Evolutionary conservation across 1,140 invertebrate species (phyloP), one percentile per base, ranked within the genome.

Genomic region (Agrilus planipennis): DNA sequence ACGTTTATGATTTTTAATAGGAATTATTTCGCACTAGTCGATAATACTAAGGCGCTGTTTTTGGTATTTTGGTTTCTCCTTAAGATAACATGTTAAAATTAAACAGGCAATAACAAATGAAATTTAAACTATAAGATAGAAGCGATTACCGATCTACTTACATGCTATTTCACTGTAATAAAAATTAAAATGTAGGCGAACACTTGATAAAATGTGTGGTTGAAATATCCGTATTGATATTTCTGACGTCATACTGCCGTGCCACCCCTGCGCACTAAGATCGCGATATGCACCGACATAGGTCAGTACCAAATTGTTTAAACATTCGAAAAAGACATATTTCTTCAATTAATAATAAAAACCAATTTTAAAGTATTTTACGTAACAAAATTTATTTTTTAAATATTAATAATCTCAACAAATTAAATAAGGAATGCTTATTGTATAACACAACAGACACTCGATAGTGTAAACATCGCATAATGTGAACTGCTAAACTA

Each of bases 191-290:
- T 25, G 12, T 14, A 25, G 45, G 27, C 36, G 28, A 27, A 23
- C 22, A 41, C 39, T 46, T 41, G 34, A 28, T 27, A 38, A 45
- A 40, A 35, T 42, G 32, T 45, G 35, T 39, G 29, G 16, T 35
- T 19, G 31, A 15, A 37, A 41, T 15, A 35, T 42, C 34, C 47
- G 43, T 55, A 49, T 52, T 39, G 47, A 50, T 47, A 37, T 41
- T 42, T 47, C 43, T 53, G 46, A 55, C 53, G 53, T 53, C 48
- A 55, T 38, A 50, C 44, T 55, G 53, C 41, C 51, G 53, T 31
- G 37, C 40, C 40, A 43, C 36, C 44, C 49, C 23, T 31, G 48
- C 53, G 53, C 47, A 36, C 18, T 38, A 19, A 7, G 6, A 15
- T n/a, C 20, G 11, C 9, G 15, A 22, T 19, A 40, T 25, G 14